Conservation (phyloP, 1,140 invertebrate species). For the Sarcophaga bullata region DNA sequence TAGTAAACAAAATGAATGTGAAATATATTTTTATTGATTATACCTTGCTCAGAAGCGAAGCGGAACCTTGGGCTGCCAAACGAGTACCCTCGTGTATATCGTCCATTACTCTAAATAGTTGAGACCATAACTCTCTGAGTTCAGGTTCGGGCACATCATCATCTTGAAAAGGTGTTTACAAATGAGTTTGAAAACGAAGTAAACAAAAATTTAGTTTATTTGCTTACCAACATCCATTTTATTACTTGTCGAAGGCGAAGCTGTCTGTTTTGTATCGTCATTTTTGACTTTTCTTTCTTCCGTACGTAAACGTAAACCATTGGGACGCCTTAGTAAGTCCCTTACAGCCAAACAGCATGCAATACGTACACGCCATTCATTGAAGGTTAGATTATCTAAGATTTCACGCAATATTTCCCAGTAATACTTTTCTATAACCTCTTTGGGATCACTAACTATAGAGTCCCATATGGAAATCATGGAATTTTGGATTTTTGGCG, state of each 20-base stretch:
- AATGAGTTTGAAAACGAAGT: slow-evolving; percentile 28
- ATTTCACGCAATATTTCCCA: slow-evolving; percentile 87
- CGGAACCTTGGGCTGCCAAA: slow-evolving; percentile 79
- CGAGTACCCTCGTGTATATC: slow-evolving; percentile 92
- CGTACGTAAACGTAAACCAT: slow-evolving; percentile 58
- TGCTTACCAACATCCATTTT: slow-evolving; percentile 47
- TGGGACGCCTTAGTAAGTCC: slow-evolving; percentile 78
- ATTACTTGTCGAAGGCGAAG: slow-evolving; percentile 16
- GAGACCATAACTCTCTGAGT: slow-evolving; percentile 81
- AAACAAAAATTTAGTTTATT: slow-evolving; percentile 25
- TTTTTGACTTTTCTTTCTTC: slow-evolving; percentile 49
- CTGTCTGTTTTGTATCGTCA: not conserved
- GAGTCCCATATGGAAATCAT: slow-evolving; percentile 93
- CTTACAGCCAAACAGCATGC: slow-evolving; percentile 88
- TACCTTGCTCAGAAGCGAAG: slow-evolving; percentile 83
- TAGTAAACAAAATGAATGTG: slow-evolving; percentile 22
- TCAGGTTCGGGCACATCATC: slow-evolving; percentile 65
- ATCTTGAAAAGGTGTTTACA: not conserved
- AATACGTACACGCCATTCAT: slow-evolving; percentile 88
- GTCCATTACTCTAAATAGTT: slow-evolving; percentile 90
- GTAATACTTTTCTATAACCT: slow-evolving; percentile 88
- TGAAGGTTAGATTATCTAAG: slow-evolving; percentile 81
- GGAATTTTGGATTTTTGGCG: slow-evolving; percentile 87
- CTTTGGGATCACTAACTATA: slow-evolving; percentile 85
- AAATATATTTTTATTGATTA: slow-evolving; percentile 45